These are phyloP conservation scores for Coregonus suidteri DNA, from an alignment of 2,797 vertebrate species.

Conservation along the genomic window DNA sequence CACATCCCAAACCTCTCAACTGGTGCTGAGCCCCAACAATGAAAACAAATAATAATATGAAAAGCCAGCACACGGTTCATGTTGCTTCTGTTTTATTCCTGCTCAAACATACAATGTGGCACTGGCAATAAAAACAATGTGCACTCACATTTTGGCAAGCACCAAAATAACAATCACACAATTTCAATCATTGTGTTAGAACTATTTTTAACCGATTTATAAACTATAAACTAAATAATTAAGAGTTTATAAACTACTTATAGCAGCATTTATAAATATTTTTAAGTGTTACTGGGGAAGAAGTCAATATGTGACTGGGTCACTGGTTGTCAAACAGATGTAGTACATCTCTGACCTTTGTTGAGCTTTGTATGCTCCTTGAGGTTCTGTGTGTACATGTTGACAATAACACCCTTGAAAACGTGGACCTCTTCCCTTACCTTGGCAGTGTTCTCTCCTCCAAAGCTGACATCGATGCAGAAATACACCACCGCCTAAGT, in stretches of 20 bases:
- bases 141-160: neutral
- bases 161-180: neutral
- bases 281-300: neutral
- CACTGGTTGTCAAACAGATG: too few relatives aligned
- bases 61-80: neutral
- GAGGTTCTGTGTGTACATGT: neutral
- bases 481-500: slow-evolving; percentile 12
- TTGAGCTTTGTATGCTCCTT: neutral
- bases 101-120: neutral
- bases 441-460: slow-evolving; percentile 11
- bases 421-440: slow-evolving; percentile 16
- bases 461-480: slow-evolving; percentile 6
- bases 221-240: neutral
- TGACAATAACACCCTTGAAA: slow-evolving; percentile 6
- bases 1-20: neutral
- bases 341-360: neutral
- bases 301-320: neutral
- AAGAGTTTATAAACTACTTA: neutral
- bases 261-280: neutral
- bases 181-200: neutral
- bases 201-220: neutral
- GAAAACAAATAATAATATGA: neutral
- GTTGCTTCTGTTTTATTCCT: neutral
- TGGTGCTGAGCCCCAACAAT: neutral
- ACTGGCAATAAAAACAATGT: neutral